Evolutionary conservation across 2,797 vertebrate genomes (phyloP), one percentile per base, ranked within the genome.

Genomic region (Argyrosomus regius): DNA sequence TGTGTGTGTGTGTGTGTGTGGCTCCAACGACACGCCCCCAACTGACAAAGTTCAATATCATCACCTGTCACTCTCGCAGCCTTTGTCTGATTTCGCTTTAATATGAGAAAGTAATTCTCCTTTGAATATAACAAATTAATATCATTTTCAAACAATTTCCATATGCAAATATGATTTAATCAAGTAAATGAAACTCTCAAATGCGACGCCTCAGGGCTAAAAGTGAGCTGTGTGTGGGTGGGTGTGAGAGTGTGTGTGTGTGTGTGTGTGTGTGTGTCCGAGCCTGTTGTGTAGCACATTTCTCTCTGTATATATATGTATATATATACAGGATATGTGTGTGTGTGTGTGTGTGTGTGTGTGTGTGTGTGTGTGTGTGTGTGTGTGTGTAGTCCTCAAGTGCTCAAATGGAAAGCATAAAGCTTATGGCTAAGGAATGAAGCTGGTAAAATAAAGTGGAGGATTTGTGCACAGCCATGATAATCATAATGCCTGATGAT

Each of bases 161-260:
- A 95, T 95, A 96, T 95, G 95, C 94, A 96, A 95, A 96, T 96
- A 95, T 88, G 85, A 92, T 95, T 95, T 95, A 95, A 95, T 96
- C 94, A 95, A 94, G 91, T 91, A 92, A 95, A 96, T 95, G 84
- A 94, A 94, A 95, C 90, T 93, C 87, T 89, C 76, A 87, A 88
- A 90, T 79, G 85, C 72, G 73, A 78, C 49, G 92, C 92, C 93
- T 91, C 66, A 81, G 91, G 94, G 94, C 90, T 92, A 91, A 89
- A 87, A 91, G 78, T 88, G 82, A 84, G 74, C 71, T 26, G 20
- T 72, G 52, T 81, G 85, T 71, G 86, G 71, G 86, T 20, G 79
- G 67, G 65, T 49, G 72, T 75, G 79, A 76, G 66, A 71, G 58
- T 31, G 61, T 26, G 49, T 65, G 52, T 78, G 45, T 53, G 28